phyloP scores from a whole-genome alignment of 2,113 vertebrate genomes.

The Meriones unguiculatus region DNA sequence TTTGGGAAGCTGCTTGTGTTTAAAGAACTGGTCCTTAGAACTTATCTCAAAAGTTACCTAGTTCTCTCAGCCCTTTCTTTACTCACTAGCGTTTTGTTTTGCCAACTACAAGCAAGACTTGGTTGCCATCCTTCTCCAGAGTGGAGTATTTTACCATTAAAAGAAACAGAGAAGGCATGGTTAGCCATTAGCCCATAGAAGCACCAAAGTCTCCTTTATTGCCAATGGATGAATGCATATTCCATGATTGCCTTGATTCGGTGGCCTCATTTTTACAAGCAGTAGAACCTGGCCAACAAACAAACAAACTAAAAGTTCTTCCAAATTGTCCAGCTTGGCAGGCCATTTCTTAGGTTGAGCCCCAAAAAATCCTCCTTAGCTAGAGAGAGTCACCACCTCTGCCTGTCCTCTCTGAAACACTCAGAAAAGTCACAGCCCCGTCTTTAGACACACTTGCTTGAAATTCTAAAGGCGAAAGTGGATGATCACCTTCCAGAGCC shows the following conservation, averaged over 20 bases:
- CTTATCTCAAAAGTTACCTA: not conserved
- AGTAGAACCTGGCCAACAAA: slow-evolving; percentile 1
- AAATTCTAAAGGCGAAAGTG: slow-evolving; percentile 24
- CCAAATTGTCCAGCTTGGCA: not conserved
- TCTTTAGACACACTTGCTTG: not conserved
- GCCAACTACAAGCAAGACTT: not conserved
- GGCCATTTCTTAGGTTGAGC: not conserved
- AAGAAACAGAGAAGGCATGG: not conserved
- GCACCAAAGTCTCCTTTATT: not conserved
- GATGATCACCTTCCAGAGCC: not conserved
- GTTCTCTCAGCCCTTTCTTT: not conserved
- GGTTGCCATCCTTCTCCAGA: not conserved
- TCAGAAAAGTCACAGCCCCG: not conserved
- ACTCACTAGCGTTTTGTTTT: not conserved
- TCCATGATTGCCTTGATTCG: not conserved
- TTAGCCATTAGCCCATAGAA: not conserved
- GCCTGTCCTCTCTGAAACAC: not conserved
- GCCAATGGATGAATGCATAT: not conserved
- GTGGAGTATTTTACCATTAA: not conserved
- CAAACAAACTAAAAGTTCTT: not conserved
- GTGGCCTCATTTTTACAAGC: slow-evolving; percentile 19
- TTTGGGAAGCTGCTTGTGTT: not conserved
- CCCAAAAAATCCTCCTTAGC: not conserved
- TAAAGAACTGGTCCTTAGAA: slow-evolving; percentile 9
- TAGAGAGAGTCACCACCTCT: not conserved